Evolutionary conservation across 2,888 invertebrate species (phyloP), one percentile per base, ranked within the genome.

Genomic region (Pheosia tremula): DNA sequence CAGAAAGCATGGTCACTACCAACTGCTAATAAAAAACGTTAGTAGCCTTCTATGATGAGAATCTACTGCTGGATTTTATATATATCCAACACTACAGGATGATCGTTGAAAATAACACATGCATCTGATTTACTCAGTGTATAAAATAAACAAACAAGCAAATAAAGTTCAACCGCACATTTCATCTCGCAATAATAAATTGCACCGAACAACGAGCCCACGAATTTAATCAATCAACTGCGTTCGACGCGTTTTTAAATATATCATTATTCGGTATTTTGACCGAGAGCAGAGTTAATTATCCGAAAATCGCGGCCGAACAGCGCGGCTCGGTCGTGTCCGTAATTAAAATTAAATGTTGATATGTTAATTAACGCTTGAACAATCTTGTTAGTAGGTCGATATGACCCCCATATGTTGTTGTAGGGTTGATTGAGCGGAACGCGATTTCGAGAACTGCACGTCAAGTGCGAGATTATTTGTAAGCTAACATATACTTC

Each of bases 201-300:
- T 65, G 67, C 66, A 62, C 64, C 75, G 67, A 67, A 72, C 71
- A 70, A 64, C 58, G 38, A 59, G 64, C 74, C 53, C 72, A 58
- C 56, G 50, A 71, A 79, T 79, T 79, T 76, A 80, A 83, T 81
- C 81, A 81, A 82, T 83, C 83, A 79, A 72, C 72, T 80, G 80
- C 80, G 77, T 72, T 80, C 74, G 72, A 75, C 80, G 70, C 73
- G 72, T 72, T 80, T 81, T 79, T 77, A 78, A 78, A 79, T 75
- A 76, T 78, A 77, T 78, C 72, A 77, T 72, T 77, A 68, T 66
- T 63, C 57, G 64, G 67, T 66, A 58, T 65, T 59, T 71, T 73
- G 67, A 59, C 62, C 63, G 55, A 59, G 39, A 58, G 57, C 60
- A 70, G 71, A 77, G 79, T 80, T 82, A 83, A 84, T 84, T 83